These are phyloP conservation scores for Dunckerocampus dactyliophorus DNA, from an alignment of 2,113 vertebrate species.

Conservation along the genomic window DNA sequence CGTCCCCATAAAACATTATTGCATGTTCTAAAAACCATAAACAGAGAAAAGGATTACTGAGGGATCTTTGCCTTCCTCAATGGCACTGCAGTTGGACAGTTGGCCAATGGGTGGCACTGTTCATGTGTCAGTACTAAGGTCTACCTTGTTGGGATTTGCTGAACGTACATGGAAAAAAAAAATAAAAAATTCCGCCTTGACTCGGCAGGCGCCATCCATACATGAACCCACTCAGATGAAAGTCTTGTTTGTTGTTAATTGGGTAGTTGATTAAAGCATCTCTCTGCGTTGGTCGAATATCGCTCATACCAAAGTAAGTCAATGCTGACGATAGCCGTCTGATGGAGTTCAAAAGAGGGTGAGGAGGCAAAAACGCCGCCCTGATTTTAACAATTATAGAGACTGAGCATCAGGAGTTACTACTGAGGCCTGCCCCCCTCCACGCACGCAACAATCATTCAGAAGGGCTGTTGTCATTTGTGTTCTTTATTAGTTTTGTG, in stretches of 20 bases:
- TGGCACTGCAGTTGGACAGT: slow-evolving; percentile 20
- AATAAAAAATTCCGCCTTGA: slow-evolving; percentile 52
- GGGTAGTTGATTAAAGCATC: slow-evolving; percentile 54
- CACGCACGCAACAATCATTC: too few species aligned
- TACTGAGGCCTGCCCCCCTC: not conserved
- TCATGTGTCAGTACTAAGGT: slow-evolving; percentile 26
- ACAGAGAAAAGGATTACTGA: slow-evolving; percentile 1
- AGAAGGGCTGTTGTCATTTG: too few species aligned
- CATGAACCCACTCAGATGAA: slow-evolving; percentile 48
- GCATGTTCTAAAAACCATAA: slow-evolving; percentile 1
- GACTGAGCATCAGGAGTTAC: not conserved
- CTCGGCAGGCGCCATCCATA: slow-evolving; percentile 39
- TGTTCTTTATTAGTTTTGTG: too few species aligned
- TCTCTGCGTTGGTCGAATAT: slow-evolving; percentile 39
- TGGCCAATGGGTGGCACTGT: slow-evolving; percentile 65
- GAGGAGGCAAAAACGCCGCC: slow-evolving; percentile 57
- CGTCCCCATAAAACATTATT: slow-evolving; percentile 1
- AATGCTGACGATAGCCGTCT: slow-evolving; percentile 27
- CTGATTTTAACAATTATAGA: slow-evolving; percentile 59
- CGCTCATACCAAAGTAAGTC: slow-evolving; percentile 44
- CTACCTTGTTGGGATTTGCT: slow-evolving; percentile 38
- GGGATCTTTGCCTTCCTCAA: not conserved
- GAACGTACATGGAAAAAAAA: slow-evolving; percentile 46
- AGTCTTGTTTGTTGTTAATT: slow-evolving; percentile 65
- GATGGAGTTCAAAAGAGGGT: slow-evolving; percentile 44